Evolutionary conservation across 2,888 invertebrate species (phyloP).

Genomic region (Cabera pusaria): DNA sequence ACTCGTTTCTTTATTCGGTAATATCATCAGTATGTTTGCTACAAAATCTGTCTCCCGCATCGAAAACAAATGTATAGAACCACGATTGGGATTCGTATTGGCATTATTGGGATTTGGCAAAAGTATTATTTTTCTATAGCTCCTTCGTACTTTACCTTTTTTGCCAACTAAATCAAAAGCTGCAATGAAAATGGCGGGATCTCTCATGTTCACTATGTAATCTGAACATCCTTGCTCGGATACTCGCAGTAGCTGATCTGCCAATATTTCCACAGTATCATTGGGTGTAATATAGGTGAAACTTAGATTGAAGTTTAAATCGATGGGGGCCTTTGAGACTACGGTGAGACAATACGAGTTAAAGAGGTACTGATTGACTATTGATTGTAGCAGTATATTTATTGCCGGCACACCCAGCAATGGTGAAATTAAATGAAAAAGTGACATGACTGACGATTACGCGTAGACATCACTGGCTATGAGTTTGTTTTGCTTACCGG

Average conservation of each 20-base stretch:
- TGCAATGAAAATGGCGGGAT: conserved; percentile 60
- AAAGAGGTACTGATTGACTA: conserved; percentile 55
- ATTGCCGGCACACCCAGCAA: conserved; percentile 37
- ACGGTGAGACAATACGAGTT: conserved; percentile 59
- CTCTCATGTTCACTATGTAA: conserved; percentile 60
- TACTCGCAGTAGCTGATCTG: conserved; percentile 46
- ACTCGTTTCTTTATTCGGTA: conserved; percentile 34
- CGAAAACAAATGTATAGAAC: conserved; percentile 46
- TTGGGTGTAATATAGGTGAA: conserved; percentile 47
- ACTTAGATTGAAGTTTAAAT: conserved; percentile 37
- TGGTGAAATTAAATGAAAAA: conserved; percentile 19
- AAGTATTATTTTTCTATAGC: conserved; percentile 70
- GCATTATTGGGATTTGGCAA: too few species aligned
- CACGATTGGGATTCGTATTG: too few species aligned
- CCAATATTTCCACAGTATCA: conserved; percentile 37
- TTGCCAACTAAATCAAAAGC: conserved; percentile 64
- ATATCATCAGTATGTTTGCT: conserved; percentile 58
- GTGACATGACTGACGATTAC: too few species aligned
- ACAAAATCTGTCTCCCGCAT: conserved; percentile 57
- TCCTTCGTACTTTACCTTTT: conserved; percentile 61
- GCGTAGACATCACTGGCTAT: too few species aligned
- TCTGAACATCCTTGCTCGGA: conserved; percentile 77
- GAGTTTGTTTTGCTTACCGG: too few species aligned
- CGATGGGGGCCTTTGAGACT: conserved; percentile 50
- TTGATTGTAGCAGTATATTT: conserved; percentile 54